Evolutionary conservation across 2,888 invertebrate species (phyloP).

Genomic region (Gastrophysa polygoni): DNA sequence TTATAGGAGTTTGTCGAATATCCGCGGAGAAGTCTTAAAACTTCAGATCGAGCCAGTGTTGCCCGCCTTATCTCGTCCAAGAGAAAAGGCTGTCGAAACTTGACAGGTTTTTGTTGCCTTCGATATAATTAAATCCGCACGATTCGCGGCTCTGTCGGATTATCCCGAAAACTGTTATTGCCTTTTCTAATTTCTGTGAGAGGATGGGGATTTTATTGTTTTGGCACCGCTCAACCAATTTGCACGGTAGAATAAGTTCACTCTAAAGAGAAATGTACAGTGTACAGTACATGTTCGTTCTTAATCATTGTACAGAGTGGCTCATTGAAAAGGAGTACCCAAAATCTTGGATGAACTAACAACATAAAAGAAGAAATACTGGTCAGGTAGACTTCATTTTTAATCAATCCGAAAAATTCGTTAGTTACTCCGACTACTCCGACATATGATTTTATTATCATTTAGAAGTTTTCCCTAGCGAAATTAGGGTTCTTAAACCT

Average conservation of each 20-base stretch:
- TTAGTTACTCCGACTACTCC: too few species aligned
- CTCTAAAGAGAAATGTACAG: too few species aligned
- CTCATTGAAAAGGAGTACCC: too few species aligned
- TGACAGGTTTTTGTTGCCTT: slow-evolving; percentile 20
- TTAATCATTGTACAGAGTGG: too few species aligned
- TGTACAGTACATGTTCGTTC: too few species aligned
- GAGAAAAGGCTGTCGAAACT: slow-evolving; percentile 18
- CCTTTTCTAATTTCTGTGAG: slow-evolving; percentile 27
- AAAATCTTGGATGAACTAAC: too few species aligned
- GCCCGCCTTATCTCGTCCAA: slow-evolving; percentile 26
- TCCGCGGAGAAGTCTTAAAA: slow-evolving; percentile 9
- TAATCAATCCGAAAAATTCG: too few species aligned
- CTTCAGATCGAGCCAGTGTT: slow-evolving; percentile 36
- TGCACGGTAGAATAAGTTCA: not conserved
- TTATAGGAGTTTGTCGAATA: slow-evolving; percentile 10
- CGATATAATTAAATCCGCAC: slow-evolving; percentile 24
- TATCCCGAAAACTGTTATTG: slow-evolving; percentile 30
- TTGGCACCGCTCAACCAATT: slow-evolving; percentile 15
- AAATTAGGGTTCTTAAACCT: too few species aligned
- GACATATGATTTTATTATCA: too few species aligned
- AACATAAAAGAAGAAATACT: too few species aligned
- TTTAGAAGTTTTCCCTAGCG: too few species aligned
- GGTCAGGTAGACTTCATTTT: too few species aligned
- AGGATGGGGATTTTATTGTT: slow-evolving; percentile 27
- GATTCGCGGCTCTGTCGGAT: slow-evolving; percentile 20